A percentile compares a stretch with the other conserved stretches of the same genome.
These are phyloP conservation scores for Allacma fusca DNA, from an alignment of 2,888 invertebrate species.

Conservation along the genomic window DNA sequence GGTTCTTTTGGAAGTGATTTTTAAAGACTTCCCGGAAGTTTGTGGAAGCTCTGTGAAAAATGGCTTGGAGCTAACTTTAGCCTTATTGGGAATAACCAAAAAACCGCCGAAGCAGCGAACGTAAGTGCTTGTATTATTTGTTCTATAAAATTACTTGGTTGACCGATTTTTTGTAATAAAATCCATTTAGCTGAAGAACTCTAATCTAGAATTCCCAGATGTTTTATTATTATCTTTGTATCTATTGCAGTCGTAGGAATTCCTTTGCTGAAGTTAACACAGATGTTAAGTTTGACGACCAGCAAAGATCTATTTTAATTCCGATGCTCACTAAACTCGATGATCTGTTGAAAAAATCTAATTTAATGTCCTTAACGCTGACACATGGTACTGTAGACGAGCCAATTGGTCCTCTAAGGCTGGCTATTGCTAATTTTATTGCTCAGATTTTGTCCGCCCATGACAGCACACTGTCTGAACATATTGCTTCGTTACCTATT, in stretches of 20 bases:
- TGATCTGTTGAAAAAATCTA: slow-evolving; percentile 51
- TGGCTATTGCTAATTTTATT: slow-evolving; percentile 82
- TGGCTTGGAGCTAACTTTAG: slow-evolving; percentile 57
- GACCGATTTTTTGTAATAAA: too few species aligned
- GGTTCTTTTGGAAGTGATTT: slow-evolving; percentile 77
- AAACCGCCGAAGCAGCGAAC: slow-evolving; percentile 52
- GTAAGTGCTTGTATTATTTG: slow-evolving; percentile 51
- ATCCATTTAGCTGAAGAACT: too few species aligned
- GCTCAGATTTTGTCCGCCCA: slow-evolving; percentile 78
- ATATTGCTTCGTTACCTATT: slow-evolving; percentile 43
- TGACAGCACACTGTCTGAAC: slow-evolving; percentile 67
- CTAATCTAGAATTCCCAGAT: too few species aligned
- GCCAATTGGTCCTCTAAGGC: slow-evolving; percentile 80
- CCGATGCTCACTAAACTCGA: slow-evolving; percentile 41
- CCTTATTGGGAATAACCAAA: slow-evolving; percentile 58
- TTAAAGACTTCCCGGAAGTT: slow-evolving; percentile 70
- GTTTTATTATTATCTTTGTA: background rate
- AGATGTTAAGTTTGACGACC: slow-evolving; percentile 44
- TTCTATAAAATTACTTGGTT: slow-evolving; percentile 19
- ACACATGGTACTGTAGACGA: slow-evolving; percentile 76
- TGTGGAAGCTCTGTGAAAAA: slow-evolving; percentile 67
- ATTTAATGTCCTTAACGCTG: slow-evolving; percentile 58
- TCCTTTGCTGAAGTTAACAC: slow-evolving; percentile 42
- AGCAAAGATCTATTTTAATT: slow-evolving; percentile 42
- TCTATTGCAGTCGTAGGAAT: slow-evolving; percentile 30